Conservation (phyloP, 64 coral and sea anemone species). For the Acropora yongei region DNA sequence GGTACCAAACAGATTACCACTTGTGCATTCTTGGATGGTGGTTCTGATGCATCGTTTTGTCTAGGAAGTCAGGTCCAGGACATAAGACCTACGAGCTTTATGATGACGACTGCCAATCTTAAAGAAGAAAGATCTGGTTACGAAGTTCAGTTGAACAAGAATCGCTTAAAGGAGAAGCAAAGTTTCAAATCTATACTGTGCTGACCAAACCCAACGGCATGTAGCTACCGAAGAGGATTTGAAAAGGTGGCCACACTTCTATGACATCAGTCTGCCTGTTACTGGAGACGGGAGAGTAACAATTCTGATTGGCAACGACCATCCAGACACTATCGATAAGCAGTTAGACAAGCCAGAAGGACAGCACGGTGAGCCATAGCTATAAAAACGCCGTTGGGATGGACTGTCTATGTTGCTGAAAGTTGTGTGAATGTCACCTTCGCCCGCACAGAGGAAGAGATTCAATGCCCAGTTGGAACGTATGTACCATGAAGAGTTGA, state of each 20-base stretch:
- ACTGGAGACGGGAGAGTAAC: not conserved
- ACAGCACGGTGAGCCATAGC: not conserved
- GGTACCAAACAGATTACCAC: slow-evolving; percentile 54
- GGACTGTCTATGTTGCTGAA: slow-evolving; percentile 35
- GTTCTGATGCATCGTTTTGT: slow-evolving; percentile 69
- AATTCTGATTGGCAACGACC: not conserved
- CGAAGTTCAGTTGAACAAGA: slow-evolving; percentile 53
- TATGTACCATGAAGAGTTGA: not conserved
- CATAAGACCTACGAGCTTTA: too few species aligned
- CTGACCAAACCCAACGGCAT: slow-evolving; percentile 48
- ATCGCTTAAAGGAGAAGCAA: slow-evolving; percentile 39
- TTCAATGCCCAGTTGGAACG: not conserved
- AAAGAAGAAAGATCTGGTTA: not conserved
- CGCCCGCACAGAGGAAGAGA: not conserved
- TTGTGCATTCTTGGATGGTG: slow-evolving; percentile 65
- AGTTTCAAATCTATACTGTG: slow-evolving; percentile 54
- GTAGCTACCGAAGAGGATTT: not conserved
- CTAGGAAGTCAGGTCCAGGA: slow-evolving; percentile 31
- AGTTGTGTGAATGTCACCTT: not conserved
- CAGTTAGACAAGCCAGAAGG: not conserved
- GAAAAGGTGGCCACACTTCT: not conserved
- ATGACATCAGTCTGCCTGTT: not conserved
- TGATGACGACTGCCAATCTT: slow-evolving; percentile 6
- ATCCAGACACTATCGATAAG: not conserved
- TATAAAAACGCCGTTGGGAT: not conserved